Evolutionary conservation across 2,113 vertebrate genomes (phyloP), one percentile per base, ranked within the genome.

Genomic region (Turdus rufiventris): DNA sequence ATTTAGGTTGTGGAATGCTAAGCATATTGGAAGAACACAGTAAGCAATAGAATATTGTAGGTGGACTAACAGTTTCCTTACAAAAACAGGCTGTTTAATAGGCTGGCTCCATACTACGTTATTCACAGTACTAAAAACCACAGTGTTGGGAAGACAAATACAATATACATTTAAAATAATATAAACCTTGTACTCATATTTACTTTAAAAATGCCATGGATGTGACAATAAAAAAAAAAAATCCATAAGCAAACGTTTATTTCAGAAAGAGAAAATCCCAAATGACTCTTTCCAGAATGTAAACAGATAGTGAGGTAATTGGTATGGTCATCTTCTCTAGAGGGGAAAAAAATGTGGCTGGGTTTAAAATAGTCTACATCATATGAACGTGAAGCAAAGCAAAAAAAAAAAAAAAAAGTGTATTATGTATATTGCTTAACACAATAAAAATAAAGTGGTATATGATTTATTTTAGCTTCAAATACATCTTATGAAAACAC

Each of bases 11-110:
- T 97, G 97, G 98, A 98, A 98, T 98, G 98, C 97, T 97, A 98
- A 97, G 97, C 98, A 92, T 97, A 98, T 98, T 98, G 98, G 97
- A 98, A 96, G 96, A 97, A 98, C 97, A 98, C 96, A 98, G 97
- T 97, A 96, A 97, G 98, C 97, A 98, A 98, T 98, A 97, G 97
- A 98, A 98, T 97, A 98, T 97, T 98, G 98, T 98, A 97, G 97
- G 97, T 96, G 96, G 96, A 96, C 97, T 97, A 96, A 98, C 97
- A 97, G 97, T 98, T 98, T 98, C 98, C 98, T 98, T 98, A 98
- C 97, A 98, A 97, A 98, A 98, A 98, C 98, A 98, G 97, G 97
- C 98, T 94, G 97, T 98, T 98, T 98, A 98, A 98, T 98, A 98
- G 98, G 97, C 96, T 98, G 97, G 97, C 97, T 98, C 92, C 97